Conservation (phyloP, 1,140 invertebrate species). For the Whitmania pigra region DNA sequence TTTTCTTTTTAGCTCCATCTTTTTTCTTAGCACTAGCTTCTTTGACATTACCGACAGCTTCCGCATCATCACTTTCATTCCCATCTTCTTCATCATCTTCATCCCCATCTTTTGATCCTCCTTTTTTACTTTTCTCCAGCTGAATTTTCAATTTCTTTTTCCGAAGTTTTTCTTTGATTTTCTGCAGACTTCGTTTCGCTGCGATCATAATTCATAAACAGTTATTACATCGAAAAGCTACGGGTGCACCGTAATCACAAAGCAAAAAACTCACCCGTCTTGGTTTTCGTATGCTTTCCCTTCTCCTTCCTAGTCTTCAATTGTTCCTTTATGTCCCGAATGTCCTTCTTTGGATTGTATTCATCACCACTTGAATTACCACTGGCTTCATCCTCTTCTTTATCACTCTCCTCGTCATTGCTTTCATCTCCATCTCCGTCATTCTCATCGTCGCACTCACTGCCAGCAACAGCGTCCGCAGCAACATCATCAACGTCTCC, state of each 20-base stretch:
- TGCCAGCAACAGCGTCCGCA: not conserved
- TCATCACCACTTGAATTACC: constrained; percentile 5
- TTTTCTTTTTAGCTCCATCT: constrained; percentile 23
- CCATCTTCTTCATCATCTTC: constrained; percentile 13
- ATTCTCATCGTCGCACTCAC: constrained; percentile 15
- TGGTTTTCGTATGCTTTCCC: constrained; percentile 9
- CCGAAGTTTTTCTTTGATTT: constrained; percentile 17
- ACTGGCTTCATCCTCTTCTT: constrained; percentile 18
- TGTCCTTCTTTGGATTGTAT: constrained; percentile 13
- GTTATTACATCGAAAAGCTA: not conserved
- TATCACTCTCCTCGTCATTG: constrained; percentile 7
- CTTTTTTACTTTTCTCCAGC: constrained; percentile 20
- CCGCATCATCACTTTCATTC: constrained; percentile 6
- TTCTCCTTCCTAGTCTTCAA: constrained; percentile 16
- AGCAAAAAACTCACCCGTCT: not conserved
- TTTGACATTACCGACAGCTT: constrained; percentile 7
- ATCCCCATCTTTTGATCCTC: constrained; percentile 19
- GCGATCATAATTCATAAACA: not conserved
- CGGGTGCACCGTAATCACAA: not conserved
- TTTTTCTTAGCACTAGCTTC: constrained; percentile 21
- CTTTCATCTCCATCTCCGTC: constrained; percentile 17
- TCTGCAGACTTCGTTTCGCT: constrained; percentile 16
- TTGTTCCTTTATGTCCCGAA: constrained; percentile 14
- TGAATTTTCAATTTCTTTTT: constrained; percentile 14
- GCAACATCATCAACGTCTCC: too few species aligned